Base-by-base conservation (phyloP, 2,888 invertebrate species). In the Diabrotica balteata region DNA sequence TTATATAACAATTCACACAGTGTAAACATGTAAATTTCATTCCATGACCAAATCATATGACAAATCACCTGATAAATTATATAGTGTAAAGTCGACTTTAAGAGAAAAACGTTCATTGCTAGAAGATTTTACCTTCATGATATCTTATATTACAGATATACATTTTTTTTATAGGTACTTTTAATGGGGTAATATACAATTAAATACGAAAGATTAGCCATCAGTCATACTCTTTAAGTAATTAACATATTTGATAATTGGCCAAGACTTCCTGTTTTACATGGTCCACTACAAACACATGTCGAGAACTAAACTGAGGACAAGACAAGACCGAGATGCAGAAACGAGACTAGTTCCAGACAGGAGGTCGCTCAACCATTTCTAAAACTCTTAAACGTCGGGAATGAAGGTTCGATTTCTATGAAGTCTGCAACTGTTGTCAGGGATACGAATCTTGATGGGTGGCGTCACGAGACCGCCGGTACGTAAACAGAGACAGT, bases 401-500 rank as follows among this genome's bases (percentile, higher is more conserved):
- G 54, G 54, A 42, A 54, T 54, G 54, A 32, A 43, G 10, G 54
- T 54, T 43, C 42, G 42, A 54, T 9, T 54, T 43, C 53, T 54
- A 43, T 54, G 53, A 54, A 42, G 54, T 54, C 54, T 54, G 42
- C 10, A 54, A 42, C 54, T 54, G 43, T 54, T 43, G 54, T 43
- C 43, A 10, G 7, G 10, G 43, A 10, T 54, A 54, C 53, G 43
- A 54, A 11, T 7, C 53, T 43, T 54, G 54, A 54, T 54, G 54
- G 54, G 54, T 54, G 54, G 54, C 54, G 54, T 54, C 54, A 54
- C 54, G 54, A 17, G 9, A 42, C 43, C 42, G 42, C n/a, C 54
- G 43, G 43, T 10, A 42, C 51, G 11, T 51, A 17, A 9, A n/a
- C 42, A 42, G 54, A 54, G 54, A 54, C 54, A 9, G 54, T 54